Evolutionary conservation across 1,140 invertebrate species (phyloP).

Genomic region (Subanguina moxae): DNA sequence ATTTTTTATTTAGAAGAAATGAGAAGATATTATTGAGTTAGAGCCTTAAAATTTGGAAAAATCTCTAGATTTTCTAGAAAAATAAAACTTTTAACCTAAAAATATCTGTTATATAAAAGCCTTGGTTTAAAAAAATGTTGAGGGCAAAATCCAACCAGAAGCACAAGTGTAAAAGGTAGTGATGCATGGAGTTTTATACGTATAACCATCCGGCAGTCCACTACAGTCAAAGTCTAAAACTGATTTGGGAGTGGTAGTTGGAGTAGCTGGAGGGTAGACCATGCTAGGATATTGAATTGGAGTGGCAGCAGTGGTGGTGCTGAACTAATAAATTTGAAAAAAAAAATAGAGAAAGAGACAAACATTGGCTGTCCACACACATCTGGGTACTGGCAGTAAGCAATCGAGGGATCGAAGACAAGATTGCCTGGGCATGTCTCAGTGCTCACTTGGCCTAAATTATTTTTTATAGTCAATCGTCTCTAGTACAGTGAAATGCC

Average conservation of each 20-base stretch:
- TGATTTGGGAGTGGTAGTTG: not conserved
- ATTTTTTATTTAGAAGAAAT: no score
- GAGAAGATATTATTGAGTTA: no score
- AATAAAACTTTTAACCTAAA: no score
- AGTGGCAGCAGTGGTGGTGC: not conserved
- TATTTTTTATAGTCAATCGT: not conserved
- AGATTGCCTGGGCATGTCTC: not conserved
- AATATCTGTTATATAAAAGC: no score
- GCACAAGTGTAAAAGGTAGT: constrained; percentile 15
- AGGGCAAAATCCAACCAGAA: not conserved
- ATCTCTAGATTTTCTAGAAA: no score
- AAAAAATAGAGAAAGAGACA: no score
- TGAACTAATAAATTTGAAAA: no score
- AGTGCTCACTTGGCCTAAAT: constrained; percentile 9
- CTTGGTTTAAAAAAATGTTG: no score
- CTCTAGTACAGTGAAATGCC: not conserved
- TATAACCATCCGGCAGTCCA: constrained; percentile 14
- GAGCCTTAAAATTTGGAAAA: no score
- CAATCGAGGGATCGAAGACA: constrained; percentile 5
- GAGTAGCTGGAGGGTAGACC: not conserved
- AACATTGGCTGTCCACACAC: constrained; percentile 2
- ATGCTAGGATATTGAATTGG: not conserved
- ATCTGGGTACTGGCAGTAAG: constrained; percentile 9
- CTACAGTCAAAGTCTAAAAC: not conserved
- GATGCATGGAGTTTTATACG: constrained; percentile 15